Percentiles rank a stretch among this genome's conserved stretches.
Evolutionary conservation across 2,888 invertebrate species (phyloP).

Genomic region (Parelbella ahira): DNA sequence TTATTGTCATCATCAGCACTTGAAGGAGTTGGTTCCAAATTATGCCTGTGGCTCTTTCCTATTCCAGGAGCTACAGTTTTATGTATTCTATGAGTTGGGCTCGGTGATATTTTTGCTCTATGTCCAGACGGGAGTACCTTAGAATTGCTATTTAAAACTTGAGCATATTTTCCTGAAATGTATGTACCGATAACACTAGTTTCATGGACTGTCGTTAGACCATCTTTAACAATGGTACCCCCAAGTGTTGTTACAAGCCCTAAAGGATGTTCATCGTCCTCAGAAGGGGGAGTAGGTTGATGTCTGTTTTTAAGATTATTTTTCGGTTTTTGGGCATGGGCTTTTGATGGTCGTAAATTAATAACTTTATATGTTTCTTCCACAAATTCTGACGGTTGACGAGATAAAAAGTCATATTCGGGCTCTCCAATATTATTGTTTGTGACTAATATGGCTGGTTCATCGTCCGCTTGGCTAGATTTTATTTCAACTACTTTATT

Average conservation of each 20-base stretch:
- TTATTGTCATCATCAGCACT: slow-evolving; percentile 82
- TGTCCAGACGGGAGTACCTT: slow-evolving; percentile 79
- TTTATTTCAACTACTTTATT: slow-evolving; percentile 81
- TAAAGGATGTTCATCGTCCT: slow-evolving; percentile 85
- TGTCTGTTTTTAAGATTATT: slow-evolving; percentile 65
- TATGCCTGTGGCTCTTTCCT: slow-evolving; percentile 75
- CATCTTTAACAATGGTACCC: slow-evolving; percentile 90
- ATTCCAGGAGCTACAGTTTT: slow-evolving; percentile 87
- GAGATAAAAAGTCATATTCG: slow-evolving; percentile 91
- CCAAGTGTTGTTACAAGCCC: slow-evolving; percentile 92
- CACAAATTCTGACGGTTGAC: slow-evolving; percentile 91
- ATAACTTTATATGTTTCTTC: slow-evolving; percentile 93
- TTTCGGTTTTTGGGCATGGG: slow-evolving; percentile 67
- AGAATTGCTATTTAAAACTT: slow-evolving; percentile 91
- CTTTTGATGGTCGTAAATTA: slow-evolving; percentile 86
- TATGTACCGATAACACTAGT: slow-evolving; percentile 94
- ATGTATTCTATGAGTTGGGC: slow-evolving; percentile 84
- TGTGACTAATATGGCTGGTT: slow-evolving; percentile 81
- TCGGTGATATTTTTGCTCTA: slow-evolving; percentile 84
- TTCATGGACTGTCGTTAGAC: slow-evolving; percentile 91
- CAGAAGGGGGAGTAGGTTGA: slow-evolving; percentile 64
- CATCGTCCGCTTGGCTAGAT: slow-evolving; percentile 64
- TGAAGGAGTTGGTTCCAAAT: slow-evolving; percentile 84
- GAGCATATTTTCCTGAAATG: slow-evolving; percentile 93
- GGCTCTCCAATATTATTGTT: slow-evolving; percentile 89